Evolutionary conservation across 64 coral and sea anemone species (phyloP), one percentile per base, ranked within the genome.

Genomic region (Actinia tenebrosa): DNA sequence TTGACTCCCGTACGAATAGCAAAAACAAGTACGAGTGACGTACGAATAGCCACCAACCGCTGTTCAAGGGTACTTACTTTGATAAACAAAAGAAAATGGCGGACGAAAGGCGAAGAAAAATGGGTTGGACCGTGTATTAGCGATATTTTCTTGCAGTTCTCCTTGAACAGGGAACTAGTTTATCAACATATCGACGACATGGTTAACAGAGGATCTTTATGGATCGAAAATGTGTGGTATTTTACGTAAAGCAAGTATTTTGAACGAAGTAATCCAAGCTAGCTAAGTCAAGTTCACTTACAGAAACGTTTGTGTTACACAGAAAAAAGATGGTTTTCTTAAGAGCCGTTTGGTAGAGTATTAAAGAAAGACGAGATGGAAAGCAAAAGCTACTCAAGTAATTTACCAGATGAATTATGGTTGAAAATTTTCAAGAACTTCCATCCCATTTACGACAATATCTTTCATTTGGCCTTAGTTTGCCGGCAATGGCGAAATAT

Each of bases 361-460:
- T 30, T 15, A 27, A 43, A 10, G 42, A 75, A 75, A 30, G 26
- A 42, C 26, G 9, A 75, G 42, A 75, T 75, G 69, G 69, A 75
- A 8, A 75, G 23, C 79, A 81, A 81, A 17, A 81, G 53, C 22
- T 45, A 81, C 14, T 45, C 18, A 45, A 50, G 17, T 50, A 81
- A 22, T 81, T 60, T 96, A 18, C 94, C 94, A 56, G 91, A 92
- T 20, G 94, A 96, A 53, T 68, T 96, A 20, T 96, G 94, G 94
- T 45, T 96, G 80, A 87, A 84, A 4, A 96, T 96, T 85, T 90
- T 96, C 56, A 85, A 88, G 77, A 56, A 82, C 17, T 90, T 93
- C 56, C 84, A 97, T 47, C 94, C 94, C 23, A 79, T 93, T 37
- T 93, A 91, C 84, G 88, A 97, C 19, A 82, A 97, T 83, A 46